phyloP scores from a whole-genome alignment of 2,113 vertebrate species.

The Phalacrocorax brasilianus region DNA sequence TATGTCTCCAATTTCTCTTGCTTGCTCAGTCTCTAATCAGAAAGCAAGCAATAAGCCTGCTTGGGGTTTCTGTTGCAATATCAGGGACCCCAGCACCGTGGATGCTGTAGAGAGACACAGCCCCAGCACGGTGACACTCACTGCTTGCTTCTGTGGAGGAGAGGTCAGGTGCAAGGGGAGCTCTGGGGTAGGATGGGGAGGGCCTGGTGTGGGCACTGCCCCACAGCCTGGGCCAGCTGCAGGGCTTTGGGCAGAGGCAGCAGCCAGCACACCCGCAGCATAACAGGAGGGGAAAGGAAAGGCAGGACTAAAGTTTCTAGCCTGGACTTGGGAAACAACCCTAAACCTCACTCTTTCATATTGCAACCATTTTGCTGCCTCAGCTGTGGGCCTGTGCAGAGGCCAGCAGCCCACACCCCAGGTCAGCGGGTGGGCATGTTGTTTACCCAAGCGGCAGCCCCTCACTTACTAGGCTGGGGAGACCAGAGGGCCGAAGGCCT shows the following conservation, averaged over 20 bases:
- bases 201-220: background rate
- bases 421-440: fast-evolving
- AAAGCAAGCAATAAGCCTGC: background rate
- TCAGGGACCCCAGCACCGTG: background rate
- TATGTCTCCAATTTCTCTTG: background rate
- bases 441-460: background rate
- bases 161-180: background rate
- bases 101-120: background rate
- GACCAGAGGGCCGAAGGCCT: background rate
- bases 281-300: background rate
- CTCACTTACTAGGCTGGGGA: background rate
- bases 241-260: background rate
- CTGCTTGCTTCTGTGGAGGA: background rate
- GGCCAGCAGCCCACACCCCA: background rate
- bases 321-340: background rate
- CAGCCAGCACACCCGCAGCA: fast-evolving
- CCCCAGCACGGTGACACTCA: too few relatives aligned
- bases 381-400: background rate
- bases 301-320: background rate
- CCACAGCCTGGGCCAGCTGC: too few relatives aligned
- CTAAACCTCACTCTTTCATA: background rate
- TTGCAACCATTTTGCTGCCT: background rate
- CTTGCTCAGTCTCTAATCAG: background rate
- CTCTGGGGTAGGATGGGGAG: background rate
- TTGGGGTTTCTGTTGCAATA: background rate